Base-by-base conservation (phyloP, 2,797 vertebrate genomes). In the Cynodonichthys magdalenae region DNA sequence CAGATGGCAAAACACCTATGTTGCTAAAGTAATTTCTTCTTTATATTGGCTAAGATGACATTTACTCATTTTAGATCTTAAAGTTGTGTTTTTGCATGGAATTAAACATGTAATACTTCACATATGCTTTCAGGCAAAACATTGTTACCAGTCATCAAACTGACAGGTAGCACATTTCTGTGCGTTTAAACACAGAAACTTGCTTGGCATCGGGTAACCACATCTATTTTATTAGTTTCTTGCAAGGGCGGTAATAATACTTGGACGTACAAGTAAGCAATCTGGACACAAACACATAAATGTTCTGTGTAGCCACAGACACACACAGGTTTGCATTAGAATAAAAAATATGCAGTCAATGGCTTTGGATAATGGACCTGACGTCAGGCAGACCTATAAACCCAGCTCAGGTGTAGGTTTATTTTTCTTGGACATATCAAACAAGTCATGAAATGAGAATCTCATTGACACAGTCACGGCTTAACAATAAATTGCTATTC, bases 391-490 rank as follows among this genome's bases (percentile, higher is more conserved):
- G 68, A 67, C 77, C 85, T 77, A 88, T 89, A 92, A 91, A 91
- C 80, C 68, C 60, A 60, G 76, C 82, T 92, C 91, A 93, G 91
- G 90, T 93, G 87, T 82, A 73, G 72, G 84, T 92, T 92, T 91
- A 89, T 92, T 91, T 92, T 91, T 79, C 74, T 92, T 91, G 91
- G 90, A 92, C 63, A 63, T 65, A 80, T 83, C 74, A 85, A 77
- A 89, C 72, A 86, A 86, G 87, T 90, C 80, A 79, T 90, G 86
- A 91, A 92, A 91, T 84, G 85, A 83, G 84, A 91, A 89, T 88
- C 85, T 69, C 79, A 85, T 77, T 72, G 76, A 90, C 75, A 82
- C 75, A 80, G 74, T 78, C 56, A 50, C 48, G 4, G 75, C 80
- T 78, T 82, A 88, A 91, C 83, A 89, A 86, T 86, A 87, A 85